Evolutionary conservation across 2,797 vertebrate species (phyloP), one percentile per base, ranked within the genome.

Genomic region (Labeo calbasu): DNA sequence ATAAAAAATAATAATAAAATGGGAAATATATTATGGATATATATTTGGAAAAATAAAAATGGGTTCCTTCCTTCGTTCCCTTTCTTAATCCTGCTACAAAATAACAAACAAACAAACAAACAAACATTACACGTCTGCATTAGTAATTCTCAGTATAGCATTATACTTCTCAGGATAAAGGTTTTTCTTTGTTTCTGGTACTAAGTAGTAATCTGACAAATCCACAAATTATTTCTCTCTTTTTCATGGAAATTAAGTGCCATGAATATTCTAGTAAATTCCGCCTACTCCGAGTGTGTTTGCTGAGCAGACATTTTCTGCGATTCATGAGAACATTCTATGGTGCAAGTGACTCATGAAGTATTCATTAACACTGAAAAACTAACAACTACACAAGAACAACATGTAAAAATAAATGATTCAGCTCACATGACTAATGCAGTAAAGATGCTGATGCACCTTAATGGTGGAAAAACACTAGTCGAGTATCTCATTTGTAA

Each of bases 321-420:
- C 14, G 57, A 32, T 82, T 66, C 32, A 53, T 55, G 28, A 78
- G 59, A 75, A 75, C 10, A 65, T 75, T 10, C 2, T 50, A 12
- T 57, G 15, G 66, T 71, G 13, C 36, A 69, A 80, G 78, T 57
- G 15, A 63, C 25, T 65, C 25, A 63, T 82, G 19, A 82, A 51
- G 10, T 13, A 73, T 73, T 63, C 13, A 50, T 50, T 72, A 50
- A 5, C 23, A 59, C 40, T 61, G 40, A 25, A n/a, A 81, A 50
- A 46, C 13, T 82, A 13, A 51, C 8, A 59, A 23, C 61, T 79
- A 59, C 57, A 82, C 7, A 28, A 68, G 55, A 50, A 73, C 32
- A 25, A 53, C 63, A 65, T 65, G 48, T 5, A 73, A 72, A 61
- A 63, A 63, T 73, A 82, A 75, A 75, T 82, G 13, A 75, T 75